These are phyloP conservation scores for Druon quercuslanigerum DNA, from an alignment of 1,140 invertebrate genomes.

Conservation along the genomic window DNA sequence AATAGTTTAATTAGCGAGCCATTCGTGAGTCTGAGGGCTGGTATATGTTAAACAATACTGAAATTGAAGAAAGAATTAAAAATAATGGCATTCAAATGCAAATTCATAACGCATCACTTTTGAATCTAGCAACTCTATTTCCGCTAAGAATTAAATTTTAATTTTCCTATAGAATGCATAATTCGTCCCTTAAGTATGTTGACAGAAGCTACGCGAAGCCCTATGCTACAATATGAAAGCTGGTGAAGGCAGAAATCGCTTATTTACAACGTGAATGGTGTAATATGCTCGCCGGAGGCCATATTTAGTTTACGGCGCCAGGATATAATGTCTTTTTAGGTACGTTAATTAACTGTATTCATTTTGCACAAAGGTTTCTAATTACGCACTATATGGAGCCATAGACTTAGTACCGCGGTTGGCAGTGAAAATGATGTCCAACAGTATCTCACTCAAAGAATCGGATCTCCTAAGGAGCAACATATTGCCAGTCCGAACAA, in stretches of 20 bases:
- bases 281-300: slow-evolving; percentile 63
- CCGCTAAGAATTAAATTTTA: too few species aligned
- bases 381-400: slow-evolving; percentile 76
- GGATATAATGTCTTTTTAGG: slow-evolving; percentile 77
- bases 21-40: too few species aligned
- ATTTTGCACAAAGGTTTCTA: slow-evolving; percentile 80
- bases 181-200: background rate
- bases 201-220: background rate
- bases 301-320: slow-evolving; percentile 71
- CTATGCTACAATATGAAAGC: background rate
- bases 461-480: background rate
- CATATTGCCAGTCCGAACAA: background rate
- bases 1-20: too few species aligned
- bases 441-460: background rate
- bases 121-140: too few species aligned
- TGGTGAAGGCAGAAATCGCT: slow-evolving; percentile 54
- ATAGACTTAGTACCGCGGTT: slow-evolving; percentile 70
- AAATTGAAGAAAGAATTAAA: too few species aligned
- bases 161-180: too few species aligned
- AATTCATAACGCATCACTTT: too few species aligned
- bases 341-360: slow-evolving; percentile 79
- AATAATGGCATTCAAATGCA: too few species aligned
- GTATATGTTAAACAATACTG: too few species aligned
- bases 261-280: slow-evolving; percentile 65
- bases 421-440: slow-evolving; percentile 15